phyloP scores from a whole-genome alignment of 1,140 invertebrate genomes.

The Lepidurus apus region DNA sequence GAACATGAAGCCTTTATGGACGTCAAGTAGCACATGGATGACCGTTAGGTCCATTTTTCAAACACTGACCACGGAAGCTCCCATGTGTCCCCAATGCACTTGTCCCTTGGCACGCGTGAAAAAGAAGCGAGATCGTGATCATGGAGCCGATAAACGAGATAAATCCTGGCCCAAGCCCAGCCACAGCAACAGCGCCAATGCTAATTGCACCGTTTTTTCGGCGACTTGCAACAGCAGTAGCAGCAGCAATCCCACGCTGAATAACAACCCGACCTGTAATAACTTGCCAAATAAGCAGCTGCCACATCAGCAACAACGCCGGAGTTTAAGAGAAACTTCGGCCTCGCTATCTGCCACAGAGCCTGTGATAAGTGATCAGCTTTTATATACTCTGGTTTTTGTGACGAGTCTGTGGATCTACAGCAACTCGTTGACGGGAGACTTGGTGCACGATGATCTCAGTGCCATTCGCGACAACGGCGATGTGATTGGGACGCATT shows the following conservation, averaged over 20 bases:
- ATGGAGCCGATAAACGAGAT: not conserved
- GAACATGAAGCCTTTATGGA: conserved; percentile 18
- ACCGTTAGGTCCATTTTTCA: not conserved
- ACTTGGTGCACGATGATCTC: conserved; percentile 87
- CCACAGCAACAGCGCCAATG: not conserved
- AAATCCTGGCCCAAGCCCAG: not conserved
- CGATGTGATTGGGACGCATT: conserved; percentile 66
- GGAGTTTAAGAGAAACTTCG: not conserved
- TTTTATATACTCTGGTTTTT: not conserved
- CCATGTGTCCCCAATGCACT: not conserved
- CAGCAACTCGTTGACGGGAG: conserved; percentile 69
- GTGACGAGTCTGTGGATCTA: conserved; percentile 49
- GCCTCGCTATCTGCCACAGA: not conserved
- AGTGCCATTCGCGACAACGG: conserved; percentile 78
- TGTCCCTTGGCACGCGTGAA: not conserved
- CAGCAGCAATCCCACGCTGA: not conserved
- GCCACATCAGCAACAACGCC: not conserved
- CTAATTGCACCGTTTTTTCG: not conserved
- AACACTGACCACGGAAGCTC: not conserved
- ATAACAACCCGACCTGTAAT: not conserved
- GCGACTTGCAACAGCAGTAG: not conserved
- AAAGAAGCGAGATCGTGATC: conserved; percentile 3
- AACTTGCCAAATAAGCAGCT: conserved; percentile 5
- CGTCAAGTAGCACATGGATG: conserved; percentile 16
- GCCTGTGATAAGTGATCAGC: conserved; percentile 18